Base-by-base conservation (phyloP, 2,113 vertebrate genomes). In the Rhadina sibilatrix region DNA sequence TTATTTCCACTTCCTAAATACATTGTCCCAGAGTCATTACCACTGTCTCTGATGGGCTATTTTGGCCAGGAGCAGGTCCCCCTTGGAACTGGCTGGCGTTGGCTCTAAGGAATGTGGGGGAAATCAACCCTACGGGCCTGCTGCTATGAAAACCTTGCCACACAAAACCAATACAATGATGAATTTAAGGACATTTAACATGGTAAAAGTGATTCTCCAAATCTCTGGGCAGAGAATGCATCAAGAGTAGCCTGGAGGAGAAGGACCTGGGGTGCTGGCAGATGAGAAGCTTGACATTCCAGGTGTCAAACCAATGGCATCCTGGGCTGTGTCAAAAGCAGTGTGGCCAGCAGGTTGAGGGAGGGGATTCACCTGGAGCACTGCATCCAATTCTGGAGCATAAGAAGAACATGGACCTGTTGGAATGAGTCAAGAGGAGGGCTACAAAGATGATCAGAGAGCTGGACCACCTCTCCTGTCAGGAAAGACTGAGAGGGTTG, bases 311-410 rank as follows among this genome's bases (percentile, higher is more conserved):
- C 30, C 49, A 24, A 1, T n/a, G 10, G 24, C 16, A 31, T 40
- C 40, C 16, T 35, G 11, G 20, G 11, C 28, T 56, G 7, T 9
- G 8, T 12, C 49, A 56, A 64, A 63, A 79, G 30, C 49, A 49
- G 9, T 14, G 9, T 42, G 75, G 30, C 21, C 57, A 56, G 35
- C 25, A 49, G 16, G 20, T 25, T 0, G 0, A 80, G 27, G 19
- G 42, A 80, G 17, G 25, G 30, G 21, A 56, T 80, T 80, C 20
- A 56, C 30, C 23, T 63, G 40, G 24, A 47, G 30, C n/a, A 25
- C 28, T 61, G 30, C 40, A 70, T 35, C 25, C 57, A 61, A 9
- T 16, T 31, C 40, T 40, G n/a, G 30, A 64, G 35, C 12, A n/a
- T n/a, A n/a, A 54, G 12, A 60, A 52, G 15, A 56, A 12, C 7